Percentiles rank a stretch among this genome's conserved stretches.
Conservation (phyloP, 2,113 vertebrate genomes). For the Indicator maculatus region DNA sequence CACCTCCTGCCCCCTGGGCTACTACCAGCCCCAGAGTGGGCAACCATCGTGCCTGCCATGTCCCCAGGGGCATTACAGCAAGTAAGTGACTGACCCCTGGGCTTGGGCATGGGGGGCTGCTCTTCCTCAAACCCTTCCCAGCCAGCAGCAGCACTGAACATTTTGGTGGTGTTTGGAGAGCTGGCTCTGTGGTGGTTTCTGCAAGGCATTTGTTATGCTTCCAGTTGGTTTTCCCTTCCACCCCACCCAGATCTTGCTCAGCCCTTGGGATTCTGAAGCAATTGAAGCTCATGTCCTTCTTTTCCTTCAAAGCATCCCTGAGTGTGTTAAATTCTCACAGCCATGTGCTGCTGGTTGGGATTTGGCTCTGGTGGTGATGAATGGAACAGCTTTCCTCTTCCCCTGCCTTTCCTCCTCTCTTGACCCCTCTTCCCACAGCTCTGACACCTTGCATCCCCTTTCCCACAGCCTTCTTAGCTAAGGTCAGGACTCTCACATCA, state of each 20-base stretch:
- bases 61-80: conserved; percentile 75
- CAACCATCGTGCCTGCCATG: conserved; percentile 81
- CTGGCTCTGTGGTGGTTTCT: background rate
- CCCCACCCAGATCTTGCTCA: background rate
- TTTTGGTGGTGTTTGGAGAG: background rate
- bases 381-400: background rate
- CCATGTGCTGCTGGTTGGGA: background rate
- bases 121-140: background rate
- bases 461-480: background rate
- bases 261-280: background rate
- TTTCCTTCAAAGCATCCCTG: background rate
- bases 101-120: rapidly evolving
- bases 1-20: conserved; percentile 76
- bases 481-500: background rate
- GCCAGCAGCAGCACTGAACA: rapidly evolving
- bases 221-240: background rate
- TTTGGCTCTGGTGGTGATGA: background rate
- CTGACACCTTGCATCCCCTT: background rate
- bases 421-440: background rate
- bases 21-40: conserved; percentile 79
- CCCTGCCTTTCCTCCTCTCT: background rate
- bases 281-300: background rate
- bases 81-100: conserved; percentile 69
- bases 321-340: background rate
- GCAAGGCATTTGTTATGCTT: background rate